Evolutionary conservation across 2,888 invertebrate genomes (phyloP), one percentile per base, ranked within the genome.

Genomic region (Vannuccia rotundouncinata): DNA sequence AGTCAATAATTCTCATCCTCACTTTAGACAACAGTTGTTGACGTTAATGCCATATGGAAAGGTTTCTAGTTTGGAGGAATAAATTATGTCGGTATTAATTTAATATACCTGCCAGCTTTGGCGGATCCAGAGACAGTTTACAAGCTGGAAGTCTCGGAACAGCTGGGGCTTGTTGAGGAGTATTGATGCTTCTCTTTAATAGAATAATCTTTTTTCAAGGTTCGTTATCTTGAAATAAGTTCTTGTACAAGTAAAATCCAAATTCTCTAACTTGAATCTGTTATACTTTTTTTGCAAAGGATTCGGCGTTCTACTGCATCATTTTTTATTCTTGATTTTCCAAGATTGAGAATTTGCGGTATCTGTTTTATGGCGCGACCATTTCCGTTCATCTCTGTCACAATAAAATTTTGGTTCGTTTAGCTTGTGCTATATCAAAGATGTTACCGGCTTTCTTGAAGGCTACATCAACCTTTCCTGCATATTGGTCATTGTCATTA

Each of bases 391-490:
- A 66, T 66, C 66, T 66, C 66, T 66, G 66, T 66, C 66, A 66
- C 66, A 66, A 66, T 22, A 66, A 66, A 66, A 22, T 66, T 17
- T 66, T 66, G 66, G 66, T 66, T 66, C 22, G 22, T 66, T 66
- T 66, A 66, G 66, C 66, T 66, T 22, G 66, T n/a, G 66, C 66
- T 66, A 66, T 66, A 66, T 66, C 66, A 66, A 66, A 13, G 13
- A 66, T 66, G 66, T 66, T 66, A 66, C 66, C 66, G 25, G 66
- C 66, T 66, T 66, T 66, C 66, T 66, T 66, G 25, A 66, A 66
- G 66, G 66, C 66, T 66, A 66, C 66, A 22, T 66, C 66, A 66
- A 66, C 22, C 22, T 66, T 66, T 66, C 66, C 66, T 66, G 66
- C 66, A 66, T 66, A 17, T 66, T 27, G 22, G 66, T 66, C 22